Evolutionary conservation across 2,888 invertebrate species (phyloP).

Genomic region (Acanthosoma haemorrhoidale): DNA sequence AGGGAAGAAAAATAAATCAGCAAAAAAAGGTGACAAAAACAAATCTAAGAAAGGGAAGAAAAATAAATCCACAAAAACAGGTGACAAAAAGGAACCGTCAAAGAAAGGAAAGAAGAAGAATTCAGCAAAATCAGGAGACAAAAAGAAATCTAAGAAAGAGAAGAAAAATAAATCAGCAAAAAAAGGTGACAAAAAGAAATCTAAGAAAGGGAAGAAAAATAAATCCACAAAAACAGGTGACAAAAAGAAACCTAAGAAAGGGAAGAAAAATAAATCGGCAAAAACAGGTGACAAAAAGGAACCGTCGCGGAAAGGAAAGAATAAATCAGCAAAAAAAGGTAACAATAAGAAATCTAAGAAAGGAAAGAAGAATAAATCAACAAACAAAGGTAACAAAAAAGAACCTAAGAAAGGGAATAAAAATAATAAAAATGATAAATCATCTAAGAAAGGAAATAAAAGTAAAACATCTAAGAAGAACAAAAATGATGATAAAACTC

Average conservation of each 20-base stretch:
- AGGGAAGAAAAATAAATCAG: not conserved
- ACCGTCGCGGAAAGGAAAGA: not conserved
- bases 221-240: not conserved
- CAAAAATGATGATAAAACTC: constrained; percentile 6
- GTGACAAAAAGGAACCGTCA: not conserved
- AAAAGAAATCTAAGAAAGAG: not conserved
- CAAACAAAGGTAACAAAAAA: not conserved
- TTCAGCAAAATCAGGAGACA: not conserved
- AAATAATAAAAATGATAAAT: not conserved
- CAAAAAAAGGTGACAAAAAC: not conserved
- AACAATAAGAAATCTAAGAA: not conserved
- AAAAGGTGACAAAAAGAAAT: not conserved
- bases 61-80: not conserved
- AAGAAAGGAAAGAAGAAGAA: not conserved
- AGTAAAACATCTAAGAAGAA: not conserved
- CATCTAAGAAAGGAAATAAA: not conserved
- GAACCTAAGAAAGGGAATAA: not conserved
- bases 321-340: not conserved
- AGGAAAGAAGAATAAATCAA: not conserved
- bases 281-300: not conserved
- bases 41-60: not conserved
- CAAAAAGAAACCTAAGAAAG: not conserved
- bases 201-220: not conserved
- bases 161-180: not conserved
- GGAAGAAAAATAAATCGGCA: not conserved